A percentile compares a stretch with the other conserved stretches of the same genome.
Conservation (phyloP, 2,797 vertebrate species). For the Poecile montanus region DNA sequence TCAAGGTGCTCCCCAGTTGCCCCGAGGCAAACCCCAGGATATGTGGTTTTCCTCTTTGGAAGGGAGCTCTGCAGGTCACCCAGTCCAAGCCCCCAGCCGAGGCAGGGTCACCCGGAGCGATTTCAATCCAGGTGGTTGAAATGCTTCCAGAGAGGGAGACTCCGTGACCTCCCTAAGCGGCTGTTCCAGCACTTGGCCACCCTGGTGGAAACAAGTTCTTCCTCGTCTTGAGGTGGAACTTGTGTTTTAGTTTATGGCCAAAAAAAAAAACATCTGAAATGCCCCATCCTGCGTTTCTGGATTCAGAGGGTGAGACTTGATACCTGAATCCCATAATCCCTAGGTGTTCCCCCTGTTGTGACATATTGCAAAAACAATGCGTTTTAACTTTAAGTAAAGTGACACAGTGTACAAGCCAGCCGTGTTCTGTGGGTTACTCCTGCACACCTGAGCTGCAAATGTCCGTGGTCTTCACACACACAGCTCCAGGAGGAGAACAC, state of each 20-base stretch:
- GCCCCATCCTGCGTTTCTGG: not conserved
- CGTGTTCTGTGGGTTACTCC: not conserved
- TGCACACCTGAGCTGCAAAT: not conserved
- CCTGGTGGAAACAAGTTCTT: not conserved
- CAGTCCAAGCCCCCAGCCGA: too few species aligned
- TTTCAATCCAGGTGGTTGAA: not conserved
- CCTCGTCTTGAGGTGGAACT: not conserved
- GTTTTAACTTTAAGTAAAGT: not conserved
- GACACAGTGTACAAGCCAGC: not conserved
- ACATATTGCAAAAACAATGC: not conserved
- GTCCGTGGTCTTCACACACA: not conserved
- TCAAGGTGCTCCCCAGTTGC: too few species aligned
- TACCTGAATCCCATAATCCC: not conserved
- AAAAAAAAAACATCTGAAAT: not conserved
- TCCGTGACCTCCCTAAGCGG: not conserved
- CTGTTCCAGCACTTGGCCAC: not conserved
- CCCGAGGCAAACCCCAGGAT: accelerated
- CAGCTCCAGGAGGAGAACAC: not conserved
- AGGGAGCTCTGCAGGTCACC: not conserved
- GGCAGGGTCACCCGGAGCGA: not conserved
- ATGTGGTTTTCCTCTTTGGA: not conserved
- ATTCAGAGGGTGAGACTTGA: not conserved
- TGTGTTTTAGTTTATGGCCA: not conserved
- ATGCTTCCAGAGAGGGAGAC: not conserved
- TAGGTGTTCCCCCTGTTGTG: not conserved